Percentiles rank a stretch among this genome's conserved stretches.
Evolutionary conservation across 2,888 invertebrate species (phyloP).

Genomic region (Mycalesis mineus): DNA sequence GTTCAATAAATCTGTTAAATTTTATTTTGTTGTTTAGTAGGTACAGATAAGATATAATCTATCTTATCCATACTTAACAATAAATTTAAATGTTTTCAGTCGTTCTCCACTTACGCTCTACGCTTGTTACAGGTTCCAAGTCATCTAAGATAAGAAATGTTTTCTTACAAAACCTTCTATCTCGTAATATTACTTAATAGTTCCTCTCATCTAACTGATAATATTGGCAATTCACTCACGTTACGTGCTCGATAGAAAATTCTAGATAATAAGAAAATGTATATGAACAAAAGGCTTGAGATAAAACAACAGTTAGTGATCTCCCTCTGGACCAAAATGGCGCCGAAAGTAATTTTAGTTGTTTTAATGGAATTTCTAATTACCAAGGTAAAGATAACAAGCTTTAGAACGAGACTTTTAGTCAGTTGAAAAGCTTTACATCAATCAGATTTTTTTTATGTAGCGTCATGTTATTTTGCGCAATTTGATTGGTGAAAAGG

Average conservation of each 20-base stretch:
- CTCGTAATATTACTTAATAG: not conserved
- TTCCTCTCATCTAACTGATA: conserved; percentile 1
- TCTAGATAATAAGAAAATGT: conserved; percentile 17
- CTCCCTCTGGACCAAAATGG: conserved; percentile 18
- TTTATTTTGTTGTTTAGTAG: no score
- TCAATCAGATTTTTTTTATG: no score
- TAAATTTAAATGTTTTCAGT: no score
- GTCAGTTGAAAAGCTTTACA: no score
- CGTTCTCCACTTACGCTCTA: no score
- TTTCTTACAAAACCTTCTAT: not conserved
- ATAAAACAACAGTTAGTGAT: conserved; percentile 11
- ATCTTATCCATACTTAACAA: no score
- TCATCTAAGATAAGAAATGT: not conserved
- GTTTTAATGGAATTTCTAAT: conserved; percentile 17
- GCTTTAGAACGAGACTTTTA: not conserved
- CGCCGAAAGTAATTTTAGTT: conserved; percentile 10
- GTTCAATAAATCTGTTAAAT: no score
- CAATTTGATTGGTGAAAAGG: no score
- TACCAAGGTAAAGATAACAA: conserved; percentile 19
- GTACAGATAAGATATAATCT: no score
- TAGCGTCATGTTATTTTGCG: no score
- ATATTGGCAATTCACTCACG: not conserved
- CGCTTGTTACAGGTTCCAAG: no score
- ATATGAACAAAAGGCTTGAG: conserved; percentile 23
- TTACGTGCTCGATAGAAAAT: conserved; percentile 21